Evolutionary conservation across 1,140 invertebrate genomes (phyloP).

Genomic region (Ceratina australensis): DNA sequence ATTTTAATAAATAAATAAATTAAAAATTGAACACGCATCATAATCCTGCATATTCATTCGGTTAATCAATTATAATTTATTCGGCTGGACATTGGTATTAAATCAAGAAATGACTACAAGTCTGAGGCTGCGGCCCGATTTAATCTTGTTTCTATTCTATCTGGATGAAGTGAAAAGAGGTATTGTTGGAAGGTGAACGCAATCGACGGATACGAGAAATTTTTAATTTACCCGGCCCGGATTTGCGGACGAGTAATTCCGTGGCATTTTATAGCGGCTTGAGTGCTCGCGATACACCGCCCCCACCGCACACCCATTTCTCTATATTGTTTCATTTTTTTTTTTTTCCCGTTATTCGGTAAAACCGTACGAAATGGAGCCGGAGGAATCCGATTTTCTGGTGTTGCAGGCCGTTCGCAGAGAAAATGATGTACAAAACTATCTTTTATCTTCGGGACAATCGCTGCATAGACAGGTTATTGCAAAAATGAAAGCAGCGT

Average conservation of each 20-base stretch:
- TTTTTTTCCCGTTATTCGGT: conserved; percentile 1
- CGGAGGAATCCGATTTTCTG: conserved; percentile 65
- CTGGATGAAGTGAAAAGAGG: conserved; percentile 19
- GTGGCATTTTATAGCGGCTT: conserved; percentile 50
- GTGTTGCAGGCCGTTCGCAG: conserved; percentile 51
- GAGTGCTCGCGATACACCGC: conserved; percentile 41
- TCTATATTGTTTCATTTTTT: background rate
- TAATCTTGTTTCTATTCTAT: conserved; percentile 42
- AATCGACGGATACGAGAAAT: conserved; percentile 36
- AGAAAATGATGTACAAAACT: conserved; percentile 65
- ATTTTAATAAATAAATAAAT: too few relatives aligned
- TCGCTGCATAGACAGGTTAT: background rate
- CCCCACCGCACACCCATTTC: background rate
- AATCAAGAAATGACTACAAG: too few relatives aligned
- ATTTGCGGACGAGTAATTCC: conserved; percentile 51
- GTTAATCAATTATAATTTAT: too few relatives aligned
- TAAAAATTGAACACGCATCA: too few relatives aligned
- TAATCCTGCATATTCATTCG: too few relatives aligned
- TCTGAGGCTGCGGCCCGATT: conserved; percentile 25
- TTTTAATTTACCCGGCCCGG: conserved; percentile 54
- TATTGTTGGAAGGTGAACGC: conserved; percentile 28
- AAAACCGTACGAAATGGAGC: conserved; percentile 59
- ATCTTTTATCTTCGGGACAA: conserved; percentile 42
- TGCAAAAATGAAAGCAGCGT: background rate
- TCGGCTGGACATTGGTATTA: too few relatives aligned